Conservation (phyloP, 2,888 invertebrate genomes). For the Pandemis cinnamomeana region DNA sequence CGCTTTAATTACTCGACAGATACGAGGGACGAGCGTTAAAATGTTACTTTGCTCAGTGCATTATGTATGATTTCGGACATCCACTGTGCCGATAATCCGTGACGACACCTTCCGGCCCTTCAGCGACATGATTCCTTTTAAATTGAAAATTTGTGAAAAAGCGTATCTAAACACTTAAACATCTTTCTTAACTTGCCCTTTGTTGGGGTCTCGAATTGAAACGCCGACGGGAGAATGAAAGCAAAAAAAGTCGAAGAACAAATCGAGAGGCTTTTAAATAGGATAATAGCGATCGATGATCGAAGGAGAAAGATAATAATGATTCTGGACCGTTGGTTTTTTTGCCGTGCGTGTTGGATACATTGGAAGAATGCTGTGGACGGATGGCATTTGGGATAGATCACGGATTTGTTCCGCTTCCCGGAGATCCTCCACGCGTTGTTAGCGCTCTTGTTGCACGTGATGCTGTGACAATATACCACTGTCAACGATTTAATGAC, state of each 20-base stretch:
- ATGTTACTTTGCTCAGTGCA: slow-evolving; percentile 30
- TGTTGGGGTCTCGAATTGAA: slow-evolving; percentile 78
- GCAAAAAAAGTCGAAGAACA: slow-evolving; percentile 73
- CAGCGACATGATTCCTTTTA: slow-evolving; percentile 78
- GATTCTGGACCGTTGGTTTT: slow-evolving; percentile 75
- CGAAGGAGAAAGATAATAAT: slow-evolving; percentile 82
- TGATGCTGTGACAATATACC: slow-evolving; percentile 72
- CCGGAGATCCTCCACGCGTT: slow-evolving; percentile 80
- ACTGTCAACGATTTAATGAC: slow-evolving; percentile 75
- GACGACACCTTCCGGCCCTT: slow-evolving; percentile 83
- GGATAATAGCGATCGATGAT: slow-evolving; percentile 84
- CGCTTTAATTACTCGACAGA: slow-evolving; percentile 29
- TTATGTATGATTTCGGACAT: slow-evolving; percentile 53
- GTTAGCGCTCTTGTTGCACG: slow-evolving; percentile 79
- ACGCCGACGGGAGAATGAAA: slow-evolving; percentile 76
- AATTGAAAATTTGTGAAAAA: slow-evolving; percentile 83
- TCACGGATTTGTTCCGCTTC: slow-evolving; percentile 80
- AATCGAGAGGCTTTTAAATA: slow-evolving; percentile 83
- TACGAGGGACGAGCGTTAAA: slow-evolving; percentile 19
- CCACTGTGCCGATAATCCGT: slow-evolving; percentile 77
- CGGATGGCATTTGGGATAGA: slow-evolving; percentile 73
- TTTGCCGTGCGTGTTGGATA: slow-evolving; percentile 66
- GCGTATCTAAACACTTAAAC: slow-evolving; percentile 84
- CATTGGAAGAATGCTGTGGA: slow-evolving; percentile 68
- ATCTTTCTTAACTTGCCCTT: slow-evolving; percentile 82